Evolutionary conservation across 2,888 invertebrate species (phyloP).

Genomic region (Volucella inflata): DNA sequence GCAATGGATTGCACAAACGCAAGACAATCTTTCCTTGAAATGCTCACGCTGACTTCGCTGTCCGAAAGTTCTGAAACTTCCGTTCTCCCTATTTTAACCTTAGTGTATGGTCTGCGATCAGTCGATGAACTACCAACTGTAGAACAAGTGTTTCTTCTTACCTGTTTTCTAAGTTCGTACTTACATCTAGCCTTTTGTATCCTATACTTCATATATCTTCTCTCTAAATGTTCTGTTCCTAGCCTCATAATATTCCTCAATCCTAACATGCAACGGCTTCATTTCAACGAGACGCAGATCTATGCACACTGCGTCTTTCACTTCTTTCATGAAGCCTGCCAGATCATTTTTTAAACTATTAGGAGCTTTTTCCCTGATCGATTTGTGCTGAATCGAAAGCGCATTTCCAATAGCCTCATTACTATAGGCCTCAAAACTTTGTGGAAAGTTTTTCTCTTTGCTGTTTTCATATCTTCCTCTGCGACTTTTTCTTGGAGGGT

Average conservation of each 20-base stretch:
- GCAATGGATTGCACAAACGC: conserved; percentile 1
- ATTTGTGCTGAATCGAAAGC: too few relatives aligned
- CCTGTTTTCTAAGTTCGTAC: background rate
- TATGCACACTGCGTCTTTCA: too few relatives aligned
- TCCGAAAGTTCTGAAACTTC: conserved; percentile 26
- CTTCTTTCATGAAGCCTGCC: too few relatives aligned
- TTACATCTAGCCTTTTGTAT: background rate
- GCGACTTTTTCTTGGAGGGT: too few relatives aligned
- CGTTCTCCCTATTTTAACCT: background rate
- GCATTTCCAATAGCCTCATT: too few relatives aligned
- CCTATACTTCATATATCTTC: background rate
- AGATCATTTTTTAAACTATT: too few relatives aligned
- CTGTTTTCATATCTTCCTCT: too few relatives aligned
- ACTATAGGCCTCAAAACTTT: too few relatives aligned
- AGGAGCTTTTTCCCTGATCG: too few relatives aligned
- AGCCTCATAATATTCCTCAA: conserved; percentile 9
- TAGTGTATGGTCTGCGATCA: background rate
- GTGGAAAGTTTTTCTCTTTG: too few relatives aligned
- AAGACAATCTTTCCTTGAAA: conserved; percentile 14
- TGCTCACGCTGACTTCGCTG: conserved; percentile 38
- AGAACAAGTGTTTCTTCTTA: background rate
- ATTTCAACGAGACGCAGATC: too few relatives aligned
- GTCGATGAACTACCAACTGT: background rate
- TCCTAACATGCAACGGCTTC: background rate
- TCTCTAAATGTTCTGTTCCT: conserved; percentile 2